A percentile compares a stretch with the other conserved stretches of the same genome.
Conservation (phyloP, 2,888 invertebrate species). For the Callyntrura sp. region DNA sequence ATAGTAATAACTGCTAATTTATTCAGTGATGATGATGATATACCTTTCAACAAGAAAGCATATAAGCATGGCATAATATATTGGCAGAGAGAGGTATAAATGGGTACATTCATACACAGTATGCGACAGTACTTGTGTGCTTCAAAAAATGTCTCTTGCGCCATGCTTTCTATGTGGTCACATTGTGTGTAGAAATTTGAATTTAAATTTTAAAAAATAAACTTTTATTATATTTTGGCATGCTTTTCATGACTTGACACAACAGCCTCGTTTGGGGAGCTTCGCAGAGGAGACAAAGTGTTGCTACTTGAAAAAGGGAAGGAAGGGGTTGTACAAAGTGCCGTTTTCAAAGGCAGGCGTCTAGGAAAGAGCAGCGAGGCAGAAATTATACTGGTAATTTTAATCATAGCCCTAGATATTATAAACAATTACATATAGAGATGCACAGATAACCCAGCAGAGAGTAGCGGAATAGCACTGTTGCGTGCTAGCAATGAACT, state of each 20-base stretch:
- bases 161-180: neutral
- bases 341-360: conserved; percentile 73
- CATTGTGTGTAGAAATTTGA: conserved; percentile 25
- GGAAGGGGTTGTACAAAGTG: conserved; percentile 71
- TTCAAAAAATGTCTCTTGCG: neutral
- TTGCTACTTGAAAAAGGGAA: conserved; percentile 71
- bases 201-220: neutral
- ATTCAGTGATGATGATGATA: conserved; percentile 55
- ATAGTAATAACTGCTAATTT: conserved; percentile 71
- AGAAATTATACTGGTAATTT: conserved; percentile 70
- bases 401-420: neutral
- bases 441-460: conserved; percentile 37
- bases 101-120: too few species aligned
- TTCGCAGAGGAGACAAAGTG: conserved; percentile 75
- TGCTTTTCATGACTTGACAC: neutral
- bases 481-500: conserved; percentile 49
- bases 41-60: conserved; percentile 18
- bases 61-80: conserved; percentile 6
- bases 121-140: neutral
- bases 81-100: conserved; percentile 25
- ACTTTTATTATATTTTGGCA: conserved; percentile 8
- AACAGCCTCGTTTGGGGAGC: conserved; percentile 68
- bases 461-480: conserved; percentile 5
- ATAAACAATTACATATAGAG: conserved; percentile 24
- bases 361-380: conserved; percentile 56